Evolutionary conservation across 2,113 vertebrate species (phyloP), one percentile per base, ranked within the genome.

Genomic region (Scomber colias): DNA sequence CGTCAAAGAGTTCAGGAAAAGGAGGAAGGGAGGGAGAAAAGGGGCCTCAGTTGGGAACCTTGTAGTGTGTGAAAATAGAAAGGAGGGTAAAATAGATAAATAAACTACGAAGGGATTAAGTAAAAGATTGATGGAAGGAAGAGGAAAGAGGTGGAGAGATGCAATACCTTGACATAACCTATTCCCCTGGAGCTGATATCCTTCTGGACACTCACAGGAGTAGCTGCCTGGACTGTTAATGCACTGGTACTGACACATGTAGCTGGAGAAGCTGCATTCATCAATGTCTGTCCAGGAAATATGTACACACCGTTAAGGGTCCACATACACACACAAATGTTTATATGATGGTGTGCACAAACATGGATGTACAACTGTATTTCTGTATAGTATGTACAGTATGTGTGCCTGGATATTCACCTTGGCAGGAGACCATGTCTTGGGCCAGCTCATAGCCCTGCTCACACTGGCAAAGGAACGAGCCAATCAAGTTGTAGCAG

Each of bases 401-500:
- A 35, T 35, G 71, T 64, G 67, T 30, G 15, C 7, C 5, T 68
- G 66, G 44, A 69, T 53, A 40, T 74, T 45, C 92, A 98, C 97
- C 97, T 96, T 97, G 96, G 89, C 97, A 99, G 88, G 96, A 97
- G 86, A 96, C 94, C 70, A 95, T 91, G 90, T 98, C 96, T 40
- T 93, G 94, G 81, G 95, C 96, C 76, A 97, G 90, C 82, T 99
- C 97, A 67, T 97, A 98, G 53, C 97, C 97, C 82, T 96, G 96
- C 48, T 97, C 96, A 78, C 97, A 99, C 83, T 97, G 97, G 85
- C 97, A 99, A 83, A 98, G 94, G 94, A 96, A 98, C 55, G 97
- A 98, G 62, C 97, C 97, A 17, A 97, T 94, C 75, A 98, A 95
- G 77, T 99, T 99, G 91, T 96, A 97, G 92, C 97, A 99, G 80